phyloP scores from a whole-genome alignment of 2,797 vertebrate genomes.

The Neopelma chrysocephalum region DNA sequence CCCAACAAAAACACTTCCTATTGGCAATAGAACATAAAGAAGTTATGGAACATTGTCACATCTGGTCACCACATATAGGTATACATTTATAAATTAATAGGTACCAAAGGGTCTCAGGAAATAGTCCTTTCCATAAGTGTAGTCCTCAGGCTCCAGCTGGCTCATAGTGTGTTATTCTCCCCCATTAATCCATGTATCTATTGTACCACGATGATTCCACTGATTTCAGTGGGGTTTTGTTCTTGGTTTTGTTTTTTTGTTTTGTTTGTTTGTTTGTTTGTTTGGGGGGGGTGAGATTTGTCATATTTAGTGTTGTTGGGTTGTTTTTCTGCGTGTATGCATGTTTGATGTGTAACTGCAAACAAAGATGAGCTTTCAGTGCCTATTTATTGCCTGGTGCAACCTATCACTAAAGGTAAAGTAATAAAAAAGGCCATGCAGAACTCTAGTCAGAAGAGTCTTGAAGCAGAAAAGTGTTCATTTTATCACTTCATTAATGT shows the following conservation, averaged over 20 bases:
- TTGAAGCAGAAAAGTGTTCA: not conserved
- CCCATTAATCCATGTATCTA: accelerated
- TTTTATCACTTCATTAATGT: not conserved
- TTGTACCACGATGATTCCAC: not conserved
- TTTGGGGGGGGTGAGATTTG: not conserved
- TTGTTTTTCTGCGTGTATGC: not conserved
- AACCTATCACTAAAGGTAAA: not conserved
- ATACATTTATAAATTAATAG: not conserved
- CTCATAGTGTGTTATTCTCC: not conserved
- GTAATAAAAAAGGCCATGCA: not conserved
- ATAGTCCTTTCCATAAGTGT: not conserved
- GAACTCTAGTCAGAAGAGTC: not conserved
- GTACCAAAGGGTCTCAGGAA: not conserved
- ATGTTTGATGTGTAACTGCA: not conserved
- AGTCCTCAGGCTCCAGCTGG: not conserved
- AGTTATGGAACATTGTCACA: not conserved
- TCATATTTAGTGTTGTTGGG: not conserved
- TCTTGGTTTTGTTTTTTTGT: no score
- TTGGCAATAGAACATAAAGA: not conserved
- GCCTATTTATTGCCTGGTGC: not conserved
- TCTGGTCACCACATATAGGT: not conserved
- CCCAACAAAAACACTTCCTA: not conserved
- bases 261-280: not conserved
- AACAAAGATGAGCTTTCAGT: not conserved
- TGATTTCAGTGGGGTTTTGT: not conserved